phyloP scores from a whole-genome alignment of 2,888 invertebrate genomes.

The Salpingus planirostris region DNA sequence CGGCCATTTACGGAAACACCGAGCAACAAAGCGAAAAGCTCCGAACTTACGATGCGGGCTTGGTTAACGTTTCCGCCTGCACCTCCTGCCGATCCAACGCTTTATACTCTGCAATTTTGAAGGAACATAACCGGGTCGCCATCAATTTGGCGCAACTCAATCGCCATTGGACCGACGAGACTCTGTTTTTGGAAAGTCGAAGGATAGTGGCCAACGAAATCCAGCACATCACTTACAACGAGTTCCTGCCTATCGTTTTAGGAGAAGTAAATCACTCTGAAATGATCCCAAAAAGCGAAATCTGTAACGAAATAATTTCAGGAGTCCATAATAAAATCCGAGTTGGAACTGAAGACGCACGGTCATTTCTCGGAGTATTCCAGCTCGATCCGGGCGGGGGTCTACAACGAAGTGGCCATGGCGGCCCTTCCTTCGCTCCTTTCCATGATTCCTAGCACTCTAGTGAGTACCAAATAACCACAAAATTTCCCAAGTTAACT shows the following conservation, averaged over 20 bases:
- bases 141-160: constrained; percentile 60
- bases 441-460: constrained; percentile 63
- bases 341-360: constrained; percentile 52
- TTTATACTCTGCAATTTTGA: constrained; percentile 60
- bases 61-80: constrained; percentile 59
- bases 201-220: constrained; percentile 68
- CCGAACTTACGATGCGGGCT: constrained; percentile 62
- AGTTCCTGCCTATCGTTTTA: constrained; percentile 69
- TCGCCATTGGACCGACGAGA: constrained; percentile 71
- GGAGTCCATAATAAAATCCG: constrained; percentile 55
- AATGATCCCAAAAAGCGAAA: too few species aligned
- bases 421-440: constrained; percentile 64
- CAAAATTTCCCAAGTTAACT: constrained; percentile 3
- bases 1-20: constrained; percentile 71
- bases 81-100: constrained; percentile 59
- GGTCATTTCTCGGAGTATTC: constrained; percentile 76
- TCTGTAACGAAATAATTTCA: too few species aligned
- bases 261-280: constrained; percentile 56
- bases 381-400: constrained; percentile 68
- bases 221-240: constrained; percentile 77
- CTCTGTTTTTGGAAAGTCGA: constrained; percentile 65
- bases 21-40: constrained; percentile 61
- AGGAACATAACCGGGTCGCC: constrained; percentile 75
- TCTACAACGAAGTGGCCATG: constrained; percentile 69
- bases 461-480: constrained; percentile 44